Evolutionary conservation across 2,797 vertebrate genomes (phyloP), one percentile per base, ranked within the genome.

Genomic region (Sorex maritimensis): DNA sequence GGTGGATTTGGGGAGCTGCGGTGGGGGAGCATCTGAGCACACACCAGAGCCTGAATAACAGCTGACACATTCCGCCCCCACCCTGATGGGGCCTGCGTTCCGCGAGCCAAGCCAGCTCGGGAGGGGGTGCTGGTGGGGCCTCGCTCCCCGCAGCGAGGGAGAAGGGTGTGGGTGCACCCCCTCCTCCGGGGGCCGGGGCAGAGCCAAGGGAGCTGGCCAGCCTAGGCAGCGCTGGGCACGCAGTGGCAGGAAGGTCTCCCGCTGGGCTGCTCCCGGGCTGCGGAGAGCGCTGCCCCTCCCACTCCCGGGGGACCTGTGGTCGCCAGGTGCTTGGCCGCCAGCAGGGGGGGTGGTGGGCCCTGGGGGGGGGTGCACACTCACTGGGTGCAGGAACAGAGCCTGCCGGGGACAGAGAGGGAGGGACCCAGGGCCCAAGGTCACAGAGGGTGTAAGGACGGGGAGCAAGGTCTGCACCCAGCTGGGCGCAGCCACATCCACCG

Each of bases 21-120:
- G 97, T 97, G 98, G 97, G 96, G 98, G 97, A 98, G 97, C 82
- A 96, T 97, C 97, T 95, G 96, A 98, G 97, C 97, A 72, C 95
- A 96, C 96, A 94, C 96, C 79, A 28, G 97, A 92, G 97, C 96
- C 96, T 96, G 97, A 94, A 93, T 97, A 97, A 97, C 97, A 97
- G 97, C 97, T 97, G 97, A 97, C 97, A 97, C 97, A 96, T 95
- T 92, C 96, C 77, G 97, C 97, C 97, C 94, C 90, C 96, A 46
- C 95, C 86, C 95, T 68, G 96, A 96, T 96, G 96, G 96, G 96
- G 97, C 88, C 95, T 93, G 97, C 94, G 95, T 92, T 93, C 96
- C 96, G 94, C 94, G 90, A 77, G 97, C 41, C 38, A 67, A 97
- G 86, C 5, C 77, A 9, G 94, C 65, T 91, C 92, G 4, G 34